A percentile compares a stretch with the other conserved stretches of the same genome.
Conservation (phyloP, 2,888 invertebrate species). For the Hydrotaea cyrtoneurina region DNA sequence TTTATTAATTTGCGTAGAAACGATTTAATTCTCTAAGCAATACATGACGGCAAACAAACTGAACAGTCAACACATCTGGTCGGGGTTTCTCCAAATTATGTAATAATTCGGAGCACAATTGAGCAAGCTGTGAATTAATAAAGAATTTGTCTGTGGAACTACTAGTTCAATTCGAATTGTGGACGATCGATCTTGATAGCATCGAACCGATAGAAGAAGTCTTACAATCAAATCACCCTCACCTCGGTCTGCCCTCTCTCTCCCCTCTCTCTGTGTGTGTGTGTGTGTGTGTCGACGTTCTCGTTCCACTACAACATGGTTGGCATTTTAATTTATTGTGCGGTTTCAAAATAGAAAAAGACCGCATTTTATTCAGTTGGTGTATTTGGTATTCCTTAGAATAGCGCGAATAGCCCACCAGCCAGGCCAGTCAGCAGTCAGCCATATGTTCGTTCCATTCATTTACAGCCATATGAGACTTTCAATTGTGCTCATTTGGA, state of each 20-base stretch:
- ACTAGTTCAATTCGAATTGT: not conserved
- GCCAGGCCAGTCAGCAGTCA: not conserved
- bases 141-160: not conserved
- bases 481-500: not conserved
- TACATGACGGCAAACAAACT: not conserved
- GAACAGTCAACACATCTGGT: not conserved
- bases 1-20: conserved; percentile 24
- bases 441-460: not conserved
- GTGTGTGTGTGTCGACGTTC: too few species aligned
- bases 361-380: conserved; percentile 17
- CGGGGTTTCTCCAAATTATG: not conserved
- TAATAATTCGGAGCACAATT: not conserved
- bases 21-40: not conserved
- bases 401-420: not conserved
- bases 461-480: not conserved
- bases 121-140: not conserved
- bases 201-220: not conserved
- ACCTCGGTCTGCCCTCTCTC: not conserved
- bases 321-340: conserved; percentile 30
- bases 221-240: not conserved
- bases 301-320: not conserved
- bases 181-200: not conserved
- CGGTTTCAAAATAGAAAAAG: not conserved
- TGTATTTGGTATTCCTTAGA: conserved; percentile 31
- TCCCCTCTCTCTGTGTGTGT: too few species aligned